A percentile compares a stretch with the other conserved stretches of the same genome.
phyloP scores from a whole-genome alignment of 2,113 vertebrate genomes.

The Neotoma lepida region DNA sequence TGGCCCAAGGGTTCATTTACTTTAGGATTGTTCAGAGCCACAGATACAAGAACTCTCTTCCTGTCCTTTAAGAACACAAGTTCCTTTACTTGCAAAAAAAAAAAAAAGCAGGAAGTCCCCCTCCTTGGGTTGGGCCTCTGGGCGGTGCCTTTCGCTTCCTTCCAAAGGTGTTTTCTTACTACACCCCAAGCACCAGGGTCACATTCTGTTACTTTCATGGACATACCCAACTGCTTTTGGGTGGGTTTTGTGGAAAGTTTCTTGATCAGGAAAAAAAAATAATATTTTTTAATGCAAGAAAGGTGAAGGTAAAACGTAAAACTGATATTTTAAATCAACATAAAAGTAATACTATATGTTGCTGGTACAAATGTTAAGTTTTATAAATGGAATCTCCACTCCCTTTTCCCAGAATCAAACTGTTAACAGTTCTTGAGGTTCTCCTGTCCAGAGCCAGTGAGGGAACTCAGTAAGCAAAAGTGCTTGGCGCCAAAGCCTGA shows the following conservation, averaged over 20 bases:
- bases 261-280: neutral
- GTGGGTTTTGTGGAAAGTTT: slow-evolving; percentile 38
- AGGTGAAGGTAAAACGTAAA: slow-evolving; percentile 5
- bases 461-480: neutral
- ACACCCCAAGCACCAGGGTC: neutral
- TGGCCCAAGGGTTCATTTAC: neutral
- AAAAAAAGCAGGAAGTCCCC: slow-evolving; percentile 64
- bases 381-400: neutral
- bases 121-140: neutral
- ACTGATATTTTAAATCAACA: neutral
- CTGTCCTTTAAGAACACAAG: slow-evolving; percentile 66
- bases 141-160: slow-evolving; percentile 68
- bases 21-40: neutral
- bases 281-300: neutral
- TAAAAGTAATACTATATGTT: neutral
- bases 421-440: slow-evolving; percentile 30
- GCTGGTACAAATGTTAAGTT: slow-evolving; percentile 9
- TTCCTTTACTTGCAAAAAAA: slow-evolving; percentile 19
- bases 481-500: neutral
- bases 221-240: neutral
- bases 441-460: neutral
- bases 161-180: slow-evolving; percentile 67
- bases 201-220: slow-evolving; percentile 30
- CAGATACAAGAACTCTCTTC: neutral
- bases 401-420: neutral